phyloP scores from a whole-genome alignment of 1,140 invertebrate species.

The Mylabris phalerata region DNA sequence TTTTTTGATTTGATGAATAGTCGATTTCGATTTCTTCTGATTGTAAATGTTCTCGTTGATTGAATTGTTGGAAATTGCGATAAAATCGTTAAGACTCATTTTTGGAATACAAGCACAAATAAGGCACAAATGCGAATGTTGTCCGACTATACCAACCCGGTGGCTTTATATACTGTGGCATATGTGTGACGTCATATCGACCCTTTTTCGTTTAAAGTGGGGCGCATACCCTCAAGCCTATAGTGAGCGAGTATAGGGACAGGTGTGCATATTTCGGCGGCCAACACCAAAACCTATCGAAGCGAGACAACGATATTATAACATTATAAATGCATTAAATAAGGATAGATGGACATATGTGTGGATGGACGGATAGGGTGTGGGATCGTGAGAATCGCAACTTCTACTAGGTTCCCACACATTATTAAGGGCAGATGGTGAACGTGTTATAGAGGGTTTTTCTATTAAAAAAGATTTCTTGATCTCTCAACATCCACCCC shows the following conservation, averaged over 20 bases:
- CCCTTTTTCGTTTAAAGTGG: conserved; percentile 2
- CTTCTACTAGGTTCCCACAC: conserved; percentile 39
- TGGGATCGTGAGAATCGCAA: conserved; percentile 41
- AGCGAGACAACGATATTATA: conserved; percentile 21
- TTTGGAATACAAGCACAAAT: conserved; percentile 2
- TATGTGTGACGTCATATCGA: conserved; percentile 22
- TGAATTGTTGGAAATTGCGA: conserved; percentile 30
- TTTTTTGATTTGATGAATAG: conserved; percentile 38
- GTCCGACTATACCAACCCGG: conserved; percentile 4
- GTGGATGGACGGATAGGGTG: conserved; percentile 24
- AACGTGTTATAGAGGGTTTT: conserved; percentile 21
- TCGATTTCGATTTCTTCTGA: conserved; percentile 37
- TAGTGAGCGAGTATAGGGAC: conserved; percentile 34
- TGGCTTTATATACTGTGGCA: conserved; percentile 29
- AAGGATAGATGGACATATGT: conserved; percentile 16
- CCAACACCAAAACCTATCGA: neutral
- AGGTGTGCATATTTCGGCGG: conserved; percentile 38
- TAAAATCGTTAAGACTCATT: conserved; percentile 34
- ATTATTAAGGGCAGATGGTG: conserved; percentile 37
- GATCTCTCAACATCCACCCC: conserved; percentile 18
- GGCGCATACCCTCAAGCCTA: conserved; percentile 40
- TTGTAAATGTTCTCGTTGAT: conserved; percentile 41
- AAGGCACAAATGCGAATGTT: conserved; percentile 31
- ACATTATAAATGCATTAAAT: neutral
- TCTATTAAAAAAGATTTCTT: conserved; percentile 15